Percentiles rank a stretch among this genome's conserved stretches.
phyloP scores from a whole-genome alignment of 2,797 vertebrate species.

The Leptatherina wallacei region DNA sequence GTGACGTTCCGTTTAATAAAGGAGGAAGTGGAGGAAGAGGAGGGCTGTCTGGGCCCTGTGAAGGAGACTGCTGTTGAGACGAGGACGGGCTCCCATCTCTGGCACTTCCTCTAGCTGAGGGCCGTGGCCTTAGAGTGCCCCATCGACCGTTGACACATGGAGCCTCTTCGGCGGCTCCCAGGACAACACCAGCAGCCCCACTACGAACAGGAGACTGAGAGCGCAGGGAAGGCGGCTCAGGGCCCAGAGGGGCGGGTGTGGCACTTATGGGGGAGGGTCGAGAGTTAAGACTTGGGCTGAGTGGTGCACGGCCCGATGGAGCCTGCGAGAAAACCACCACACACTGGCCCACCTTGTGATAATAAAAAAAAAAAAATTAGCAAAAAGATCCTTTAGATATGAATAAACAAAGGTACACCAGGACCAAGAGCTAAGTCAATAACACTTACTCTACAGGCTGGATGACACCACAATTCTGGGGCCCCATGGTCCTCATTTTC shows the following conservation, averaged over 20 bases:
- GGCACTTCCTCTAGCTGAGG: conserved; percentile 86
- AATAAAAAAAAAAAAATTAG: conserved; percentile 16
- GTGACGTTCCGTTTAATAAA: conserved; percentile 88
- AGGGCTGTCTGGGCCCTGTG: conserved; percentile 87
- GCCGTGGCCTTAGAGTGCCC: conserved; percentile 93
- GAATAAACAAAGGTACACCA: background rate
- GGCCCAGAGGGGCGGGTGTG: conserved; percentile 89
- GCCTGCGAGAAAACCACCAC: conserved; percentile 99
- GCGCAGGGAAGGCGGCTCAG: conserved; percentile 90
- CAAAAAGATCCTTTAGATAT: background rate
- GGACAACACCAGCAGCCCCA: conserved; percentile 77
- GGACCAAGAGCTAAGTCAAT: background rate
- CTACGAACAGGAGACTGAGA: conserved; percentile 92
- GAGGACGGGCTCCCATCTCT: conserved; percentile 93
- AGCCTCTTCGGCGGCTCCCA: conserved; percentile 88
- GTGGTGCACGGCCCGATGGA: conserved; percentile 93
- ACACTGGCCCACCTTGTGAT: conserved; percentile 92
- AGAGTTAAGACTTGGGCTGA: conserved; percentile 97
- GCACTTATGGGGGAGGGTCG: conserved; percentile 98
- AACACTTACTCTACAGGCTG: conserved; percentile 90
- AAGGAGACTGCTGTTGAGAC: conserved; percentile 86
- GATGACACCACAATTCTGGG: conserved; percentile 97
- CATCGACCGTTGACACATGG: conserved; percentile 97
- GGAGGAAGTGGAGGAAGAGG: conserved; percentile 84
- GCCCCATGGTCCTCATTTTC: conserved; percentile 97